Base-by-base conservation (phyloP, 2,888 invertebrate species). In the Mesorhabditis belari region DNA sequence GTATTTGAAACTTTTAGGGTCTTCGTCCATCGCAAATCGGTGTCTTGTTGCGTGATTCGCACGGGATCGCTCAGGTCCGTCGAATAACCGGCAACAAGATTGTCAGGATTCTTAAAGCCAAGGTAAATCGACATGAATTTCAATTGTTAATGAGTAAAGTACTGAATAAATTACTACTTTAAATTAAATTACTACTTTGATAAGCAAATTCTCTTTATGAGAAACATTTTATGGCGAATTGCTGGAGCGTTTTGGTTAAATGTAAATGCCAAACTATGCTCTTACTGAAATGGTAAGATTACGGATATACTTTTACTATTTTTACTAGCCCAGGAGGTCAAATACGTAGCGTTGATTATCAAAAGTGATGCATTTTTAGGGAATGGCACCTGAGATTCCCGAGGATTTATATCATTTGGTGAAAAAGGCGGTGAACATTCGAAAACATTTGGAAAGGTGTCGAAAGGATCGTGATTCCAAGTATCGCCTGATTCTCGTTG, bases 81-180 rank as follows among this genome's bases (percentile, higher is more conserved):
- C 96, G 95, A 83, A 92, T 98, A 49, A 94, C 95, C 60, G 95
- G 96, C 78, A 98, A 92, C 85, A 99, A 99, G 85, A 95, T 99
- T 82, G 87, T 99, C 69, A 88, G 98, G 76, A 93, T 99, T 82
- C 90, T 98, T 87, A 98, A 98, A 84, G 90, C 93, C 35, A 84
- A 80, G 71, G 80, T 78, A 52, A 44, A 66, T 60, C 4, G 27
- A 52, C 35, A 2, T 5, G 4, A 4, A 19, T 4, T 3, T n/a
- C n/a, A n/a, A n/a, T n/a, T n/a, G n/a, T n/a, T n/a, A n/a, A n/a
- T n/a, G n/a, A n/a, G n/a, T n/a, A n/a, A n/a, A n/a, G n/a, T n/a
- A n/a, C n/a, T n/a, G n/a, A n/a, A n/a, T n/a, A n/a, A n/a, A n/a
- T n/a, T n/a, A n/a, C n/a, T n/a, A n/a, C n/a, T n/a, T n/a, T n/a